phyloP scores from a whole-genome alignment of 2,797 vertebrate genomes.

The Vipera ursinii region DNA sequence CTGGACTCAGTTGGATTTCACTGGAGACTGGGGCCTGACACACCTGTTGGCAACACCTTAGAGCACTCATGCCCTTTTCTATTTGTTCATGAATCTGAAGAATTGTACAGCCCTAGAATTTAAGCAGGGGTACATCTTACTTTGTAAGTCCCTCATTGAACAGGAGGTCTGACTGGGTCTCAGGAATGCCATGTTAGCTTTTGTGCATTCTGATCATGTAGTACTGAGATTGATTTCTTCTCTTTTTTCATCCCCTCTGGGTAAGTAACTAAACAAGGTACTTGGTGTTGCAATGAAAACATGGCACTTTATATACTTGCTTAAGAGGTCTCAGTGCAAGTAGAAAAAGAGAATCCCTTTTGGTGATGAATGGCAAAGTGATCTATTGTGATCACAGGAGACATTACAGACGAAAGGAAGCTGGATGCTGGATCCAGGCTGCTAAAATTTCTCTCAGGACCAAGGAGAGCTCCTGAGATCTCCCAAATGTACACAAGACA shows the following conservation, averaged over 20 bases:
- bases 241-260: background rate
- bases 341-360: background rate
- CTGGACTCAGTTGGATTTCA: background rate
- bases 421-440: background rate
- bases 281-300: background rate
- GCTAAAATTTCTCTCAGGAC: background rate
- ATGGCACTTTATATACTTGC: background rate
- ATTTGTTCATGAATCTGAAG: background rate
- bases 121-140: background rate
- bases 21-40: background rate
- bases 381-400: background rate
- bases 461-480: background rate
- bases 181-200: background rate
- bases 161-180: background rate
- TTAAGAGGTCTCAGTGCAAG: background rate
- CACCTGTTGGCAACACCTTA: background rate
- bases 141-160: background rate
- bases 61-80: background rate
- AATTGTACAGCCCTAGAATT: background rate
- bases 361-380: background rate
- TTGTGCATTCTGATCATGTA: background rate
- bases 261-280: background rate
- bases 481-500: background rate
- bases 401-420: background rate
- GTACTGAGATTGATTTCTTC: background rate